Evolutionary conservation across 2,888 invertebrate genomes (phyloP).

Genomic region (Anagyrus pseudococci): DNA sequence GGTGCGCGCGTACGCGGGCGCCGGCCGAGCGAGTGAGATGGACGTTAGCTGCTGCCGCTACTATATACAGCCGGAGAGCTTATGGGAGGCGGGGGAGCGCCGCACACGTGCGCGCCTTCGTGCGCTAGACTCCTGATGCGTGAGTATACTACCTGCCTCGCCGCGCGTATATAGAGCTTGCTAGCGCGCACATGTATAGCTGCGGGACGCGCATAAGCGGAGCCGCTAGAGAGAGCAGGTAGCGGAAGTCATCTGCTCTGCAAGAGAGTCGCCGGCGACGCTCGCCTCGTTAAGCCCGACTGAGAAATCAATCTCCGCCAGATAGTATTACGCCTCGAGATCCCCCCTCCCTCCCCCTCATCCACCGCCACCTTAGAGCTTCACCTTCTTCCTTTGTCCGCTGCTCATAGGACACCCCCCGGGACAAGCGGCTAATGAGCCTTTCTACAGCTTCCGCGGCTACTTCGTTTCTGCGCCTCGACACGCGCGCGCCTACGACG

Average conservation of each 20-base stretch:
- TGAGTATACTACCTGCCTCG: constrained; percentile 34
- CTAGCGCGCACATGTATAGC: not conserved
- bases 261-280: constrained; percentile 33
- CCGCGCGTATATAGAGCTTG: not conserved
- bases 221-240: constrained; percentile 33
- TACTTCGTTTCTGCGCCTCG: not conserved
- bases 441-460: not conserved
- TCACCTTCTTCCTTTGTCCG: no score
- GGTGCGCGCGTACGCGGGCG: constrained; percentile 12
- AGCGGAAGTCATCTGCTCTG: constrained; percentile 42
- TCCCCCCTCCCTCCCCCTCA: not conserved
- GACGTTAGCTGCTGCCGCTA: no score
- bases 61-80: no score
- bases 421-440: no score
- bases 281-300: constrained; percentile 47
- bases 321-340: constrained; percentile 52
- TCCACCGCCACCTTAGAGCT: no score
- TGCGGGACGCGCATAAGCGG: not conserved
- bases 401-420: no score
- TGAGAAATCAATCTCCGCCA: constrained; percentile 55
- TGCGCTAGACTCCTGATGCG: no score
- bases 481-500: no score
- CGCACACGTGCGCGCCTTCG: constrained; percentile 3
- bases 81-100: constrained; percentile 34
- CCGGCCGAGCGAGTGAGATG: constrained; percentile 33